These are phyloP conservation scores for Nesoenas mayeri DNA, from an alignment of 2,113 vertebrate species.

Conservation along the genomic window DNA sequence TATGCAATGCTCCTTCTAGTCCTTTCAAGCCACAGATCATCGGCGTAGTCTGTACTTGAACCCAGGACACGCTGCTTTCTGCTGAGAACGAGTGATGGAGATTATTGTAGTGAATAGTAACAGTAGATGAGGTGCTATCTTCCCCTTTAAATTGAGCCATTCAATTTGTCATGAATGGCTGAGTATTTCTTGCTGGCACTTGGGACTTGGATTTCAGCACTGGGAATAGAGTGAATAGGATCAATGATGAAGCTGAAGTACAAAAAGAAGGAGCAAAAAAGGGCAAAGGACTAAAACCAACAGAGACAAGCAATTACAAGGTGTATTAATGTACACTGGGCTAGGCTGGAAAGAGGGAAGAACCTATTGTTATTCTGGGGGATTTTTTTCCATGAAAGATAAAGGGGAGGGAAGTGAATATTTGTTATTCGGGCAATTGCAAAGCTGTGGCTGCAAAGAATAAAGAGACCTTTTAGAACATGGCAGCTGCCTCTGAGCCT, in stretches of 20 bases:
- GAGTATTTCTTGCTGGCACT: constrained; percentile 70
- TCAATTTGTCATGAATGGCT: constrained; percentile 71
- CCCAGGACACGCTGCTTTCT: constrained; percentile 26
- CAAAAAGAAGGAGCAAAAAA: constrained; percentile 76
- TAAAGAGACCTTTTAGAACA: constrained; percentile 79
- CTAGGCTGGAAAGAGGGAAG: constrained; percentile 41
- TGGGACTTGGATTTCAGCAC: constrained; percentile 83
- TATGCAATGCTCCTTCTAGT: background rate
- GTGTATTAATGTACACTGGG: constrained; percentile 68
- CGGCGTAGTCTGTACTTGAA: background rate
- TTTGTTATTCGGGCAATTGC: constrained; percentile 61
- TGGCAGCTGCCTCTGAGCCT: constrained; percentile 74
- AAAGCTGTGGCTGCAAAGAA: constrained; percentile 69
- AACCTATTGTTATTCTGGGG: constrained; percentile 61
- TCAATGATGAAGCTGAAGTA: constrained; percentile 75
- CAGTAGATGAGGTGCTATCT: constrained; percentile 47
- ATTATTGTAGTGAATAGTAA: constrained; percentile 40
- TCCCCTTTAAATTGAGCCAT: constrained; percentile 61
- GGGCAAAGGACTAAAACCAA: constrained; percentile 69
- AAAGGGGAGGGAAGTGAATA: constrained; percentile 67
- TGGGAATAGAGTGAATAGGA: constrained; percentile 75
- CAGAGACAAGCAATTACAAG: constrained; percentile 77
- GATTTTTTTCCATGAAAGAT: constrained; percentile 31
- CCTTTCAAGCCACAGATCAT: constrained; percentile 29
- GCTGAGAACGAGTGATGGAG: background rate